A percentile compares a stretch with the other conserved stretches of the same genome.
phyloP scores from a whole-genome alignment of 2,888 invertebrate genomes.

The Xanthorhoe spadicearia region DNA sequence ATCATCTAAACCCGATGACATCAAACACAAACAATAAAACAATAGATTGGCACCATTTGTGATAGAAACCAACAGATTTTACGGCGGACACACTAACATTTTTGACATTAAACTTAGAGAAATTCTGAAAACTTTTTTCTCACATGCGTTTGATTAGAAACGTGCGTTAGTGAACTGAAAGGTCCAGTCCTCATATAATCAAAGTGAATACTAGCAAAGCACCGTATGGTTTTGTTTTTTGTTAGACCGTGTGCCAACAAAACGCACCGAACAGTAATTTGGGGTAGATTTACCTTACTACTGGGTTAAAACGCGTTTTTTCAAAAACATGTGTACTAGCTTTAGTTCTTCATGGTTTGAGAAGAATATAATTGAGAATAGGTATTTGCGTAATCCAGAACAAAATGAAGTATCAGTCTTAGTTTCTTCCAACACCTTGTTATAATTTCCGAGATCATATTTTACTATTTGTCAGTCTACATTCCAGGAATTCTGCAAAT shows the following conservation, averaged over 20 bases:
- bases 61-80: slow-evolving; percentile 13
- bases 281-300: too few relatives aligned
- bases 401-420: not conserved
- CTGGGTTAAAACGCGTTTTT: too few relatives aligned
- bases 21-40: slow-evolving; percentile 26
- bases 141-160: too few relatives aligned
- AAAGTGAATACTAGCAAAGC: too few relatives aligned
- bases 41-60: slow-evolving; percentile 22
- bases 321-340: too few relatives aligned
- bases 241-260: too few relatives aligned
- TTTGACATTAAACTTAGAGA: not conserved
- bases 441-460: not conserved
- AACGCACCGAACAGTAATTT: too few relatives aligned
- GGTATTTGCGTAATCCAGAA: not conserved
- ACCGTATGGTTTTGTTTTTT: too few relatives aligned
- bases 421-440: not conserved
- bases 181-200: too few relatives aligned
- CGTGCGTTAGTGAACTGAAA: too few relatives aligned
- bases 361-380: not conserved
- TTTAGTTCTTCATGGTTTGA: not conserved
- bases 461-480: not conserved
- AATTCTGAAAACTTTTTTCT: too few relatives aligned
- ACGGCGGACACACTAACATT: slow-evolving; percentile 4
- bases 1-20: slow-evolving; percentile 17
- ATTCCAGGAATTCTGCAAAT: not conserved